Percentiles rank a stretch among this genome's conserved stretches.
These are phyloP conservation scores for Leptinotarsa tumamoca DNA, from an alignment of 2,888 invertebrate species.

Conservation along the genomic window DNA sequence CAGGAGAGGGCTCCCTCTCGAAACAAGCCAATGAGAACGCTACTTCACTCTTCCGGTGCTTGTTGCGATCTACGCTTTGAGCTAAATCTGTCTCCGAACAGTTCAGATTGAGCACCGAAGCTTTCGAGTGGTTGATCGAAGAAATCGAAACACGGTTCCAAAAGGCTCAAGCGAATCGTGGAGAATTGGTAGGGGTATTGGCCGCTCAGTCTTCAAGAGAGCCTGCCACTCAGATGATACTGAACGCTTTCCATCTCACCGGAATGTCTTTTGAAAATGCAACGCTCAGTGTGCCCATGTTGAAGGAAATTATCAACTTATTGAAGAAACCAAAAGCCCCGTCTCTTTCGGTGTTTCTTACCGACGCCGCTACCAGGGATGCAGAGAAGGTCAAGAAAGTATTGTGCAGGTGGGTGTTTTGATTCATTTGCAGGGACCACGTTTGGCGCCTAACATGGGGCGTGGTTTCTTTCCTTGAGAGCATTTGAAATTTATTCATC, in stretches of 20 bases:
- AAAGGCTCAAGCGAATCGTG: constrained; percentile 91
- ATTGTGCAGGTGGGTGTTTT: constrained; percentile 76
- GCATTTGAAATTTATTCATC: too few species aligned
- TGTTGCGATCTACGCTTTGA: constrained; percentile 93
- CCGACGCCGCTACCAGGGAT: constrained; percentile 96
- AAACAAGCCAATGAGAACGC: constrained; percentile 98
- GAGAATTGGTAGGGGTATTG: constrained; percentile 99
- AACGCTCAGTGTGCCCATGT: constrained; percentile 65
- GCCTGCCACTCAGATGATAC: constrained; percentile 99
- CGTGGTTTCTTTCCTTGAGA: not conserved
- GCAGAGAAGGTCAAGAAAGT: constrained; percentile 99
- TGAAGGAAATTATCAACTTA: constrained; percentile 97
- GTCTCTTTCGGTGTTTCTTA: constrained; percentile 96
- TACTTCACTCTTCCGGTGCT: constrained; percentile 95
- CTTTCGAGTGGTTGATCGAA: constrained; percentile 99
- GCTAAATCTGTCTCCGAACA: constrained; percentile 97
- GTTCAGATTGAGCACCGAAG: constrained; percentile 92
- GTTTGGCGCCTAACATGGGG: not conserved
- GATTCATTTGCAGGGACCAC: not conserved
- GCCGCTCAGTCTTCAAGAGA: constrained; percentile 99
- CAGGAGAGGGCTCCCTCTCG: constrained; percentile 95
- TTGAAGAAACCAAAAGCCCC: constrained; percentile 99
- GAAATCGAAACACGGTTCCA: constrained; percentile 99
- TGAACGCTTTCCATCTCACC: constrained; percentile 99
- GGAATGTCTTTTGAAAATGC: constrained; percentile 81